A percentile compares a stretch with the other conserved stretches of the same genome.
Conservation (phyloP, 1,140 invertebrate genomes). For the Ganaspis sp. region DNA sequence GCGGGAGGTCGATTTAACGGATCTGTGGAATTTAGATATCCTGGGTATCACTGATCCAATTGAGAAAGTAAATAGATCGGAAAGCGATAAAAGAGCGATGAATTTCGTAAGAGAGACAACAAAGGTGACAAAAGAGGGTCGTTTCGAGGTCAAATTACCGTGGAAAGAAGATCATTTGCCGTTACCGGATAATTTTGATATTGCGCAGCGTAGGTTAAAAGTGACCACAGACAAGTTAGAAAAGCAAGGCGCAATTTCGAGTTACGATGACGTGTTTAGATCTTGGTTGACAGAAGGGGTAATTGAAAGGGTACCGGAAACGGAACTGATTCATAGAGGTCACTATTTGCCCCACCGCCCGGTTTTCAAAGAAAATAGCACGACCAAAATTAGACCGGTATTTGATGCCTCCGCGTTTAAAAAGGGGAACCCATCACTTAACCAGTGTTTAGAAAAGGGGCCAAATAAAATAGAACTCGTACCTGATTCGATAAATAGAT, state of each 20-base stretch:
- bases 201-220: neutral
- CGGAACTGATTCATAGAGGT: neutral
- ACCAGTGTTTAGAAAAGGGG: slow-evolving; percentile 51
- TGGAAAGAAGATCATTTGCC: neutral
- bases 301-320: slow-evolving; percentile 44
- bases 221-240: slow-evolving; percentile 15
- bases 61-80: slow-evolving; percentile 24
- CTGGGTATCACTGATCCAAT: slow-evolving; percentile 64
- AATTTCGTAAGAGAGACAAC: slow-evolving; percentile 33
- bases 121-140: slow-evolving; percentile 2
- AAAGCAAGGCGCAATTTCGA: slow-evolving; percentile 8
- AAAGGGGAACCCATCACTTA: slow-evolving; percentile 38
- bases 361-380: slow-evolving; percentile 45
- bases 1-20: slow-evolving; percentile 42
- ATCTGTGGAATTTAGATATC: slow-evolving; percentile 66
- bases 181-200: neutral
- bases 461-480: slow-evolving; percentile 67
- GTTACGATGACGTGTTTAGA: slow-evolving; percentile 33
- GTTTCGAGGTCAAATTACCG: slow-evolving; percentile 17
- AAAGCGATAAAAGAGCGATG: neutral
- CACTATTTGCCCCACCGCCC: slow-evolving; percentile 47
- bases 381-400: slow-evolving; percentile 40
- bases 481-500: slow-evolving; percentile 61
- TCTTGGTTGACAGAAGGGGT: slow-evolving; percentile 42
- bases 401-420: slow-evolving; percentile 37